Conservation (phyloP, 2,888 invertebrate genomes). For the Morpho deidamia region DNA sequence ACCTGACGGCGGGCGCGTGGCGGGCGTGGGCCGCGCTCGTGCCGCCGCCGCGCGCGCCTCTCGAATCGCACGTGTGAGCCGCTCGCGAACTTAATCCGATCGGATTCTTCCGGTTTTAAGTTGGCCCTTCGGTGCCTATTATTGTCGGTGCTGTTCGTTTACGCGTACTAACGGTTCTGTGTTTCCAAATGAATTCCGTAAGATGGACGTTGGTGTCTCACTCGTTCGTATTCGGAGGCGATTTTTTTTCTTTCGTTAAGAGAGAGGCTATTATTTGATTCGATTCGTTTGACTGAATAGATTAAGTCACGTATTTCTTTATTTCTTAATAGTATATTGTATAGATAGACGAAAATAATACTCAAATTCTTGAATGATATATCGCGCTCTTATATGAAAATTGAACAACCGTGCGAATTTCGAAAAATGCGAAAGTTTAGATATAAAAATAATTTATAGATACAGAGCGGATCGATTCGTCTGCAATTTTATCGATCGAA, state of each 20-base stretch:
- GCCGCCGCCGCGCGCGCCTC: constrained; percentile 39
- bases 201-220: neutral
- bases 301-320: constrained; percentile 70
- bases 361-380: constrained; percentile 52
- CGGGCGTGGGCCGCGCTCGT: constrained; percentile 36
- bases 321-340: constrained; percentile 54
- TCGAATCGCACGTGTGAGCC: constrained; percentile 40
- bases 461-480: constrained; percentile 30
- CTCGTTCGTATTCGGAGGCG: constrained; percentile 16
- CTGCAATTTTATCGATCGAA: constrained; percentile 37
- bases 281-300: constrained; percentile 76
- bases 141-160: neutral
- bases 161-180: neutral
- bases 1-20: constrained; percentile 56
- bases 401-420: constrained; percentile 26
- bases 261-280: constrained; percentile 75
- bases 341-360: constrained; percentile 45
- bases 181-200: neutral
- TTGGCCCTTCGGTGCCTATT: neutral
- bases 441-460: constrained; percentile 28
- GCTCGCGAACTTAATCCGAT: constrained; percentile 1
- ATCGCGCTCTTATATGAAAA: constrained; percentile 37
- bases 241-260: constrained; percentile 44
- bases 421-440: constrained; percentile 37
- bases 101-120: neutral